Evolutionary conservation across 2,113 vertebrate species (phyloP), one percentile per base, ranked within the genome.

Genomic region (Columba janthina): DNA sequence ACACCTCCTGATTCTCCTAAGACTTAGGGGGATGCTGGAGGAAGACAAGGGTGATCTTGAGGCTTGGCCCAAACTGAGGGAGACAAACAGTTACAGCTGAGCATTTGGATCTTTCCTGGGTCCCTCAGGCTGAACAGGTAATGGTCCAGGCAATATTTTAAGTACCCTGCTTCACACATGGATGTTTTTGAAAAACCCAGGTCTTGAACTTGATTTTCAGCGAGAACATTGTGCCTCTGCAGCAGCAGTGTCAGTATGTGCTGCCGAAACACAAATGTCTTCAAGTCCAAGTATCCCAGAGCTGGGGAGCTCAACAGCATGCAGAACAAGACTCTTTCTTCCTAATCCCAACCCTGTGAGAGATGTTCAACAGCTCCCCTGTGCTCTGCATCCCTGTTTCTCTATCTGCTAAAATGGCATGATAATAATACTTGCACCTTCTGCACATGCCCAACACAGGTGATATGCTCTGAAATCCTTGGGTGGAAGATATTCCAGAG

Each of bases 221-320:
- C 56, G 34, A 72, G 53, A 62, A 54, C 16, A 10, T 21, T 10
- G 11, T 81, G 51, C 31, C 36, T 60, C 51, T 29, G 3, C 0
- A 1, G n/a, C 87, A 89, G 18, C 36, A 28, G 0, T 53, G 32
- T 11, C 56, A 22, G 29, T 4, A 38, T 1, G 0, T 60, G 28
- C 20, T 66, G 85, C 84, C 58, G 58, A 57, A 91, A 62, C 69
- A 85, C 4, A 3, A 3, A 4, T 9, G 14, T 46, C 76, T 83
- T 21, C 60, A 70, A 65, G 48, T 18, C 38, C 66, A 38, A 25
- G 25, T 11, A 34, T 17, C 17, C 31, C 26, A 28, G 36, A 34
- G 32, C 7, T 56, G n/a, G 24, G 62, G 26, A 62, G 28, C 61
- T 66, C 58, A 75, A 29, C 31, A 70, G 17, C 56, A 28, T 25